These are phyloP conservation scores for Stigmatopora argus DNA, from an alignment of 2,113 vertebrate genomes.

Conservation along the genomic window DNA sequence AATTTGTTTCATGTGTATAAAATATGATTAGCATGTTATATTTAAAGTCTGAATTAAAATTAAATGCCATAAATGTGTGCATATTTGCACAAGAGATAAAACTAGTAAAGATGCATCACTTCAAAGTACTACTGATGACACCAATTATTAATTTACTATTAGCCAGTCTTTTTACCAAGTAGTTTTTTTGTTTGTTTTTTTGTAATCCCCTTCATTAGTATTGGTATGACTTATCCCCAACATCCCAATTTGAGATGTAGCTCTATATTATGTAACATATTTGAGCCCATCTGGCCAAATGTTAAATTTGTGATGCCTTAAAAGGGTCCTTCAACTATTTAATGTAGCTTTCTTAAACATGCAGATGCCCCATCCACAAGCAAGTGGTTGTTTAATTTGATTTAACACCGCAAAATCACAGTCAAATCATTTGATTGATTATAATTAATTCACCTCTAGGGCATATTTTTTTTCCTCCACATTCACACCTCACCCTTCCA, in stretches of 20 bases:
- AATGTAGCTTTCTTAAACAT: not conserved
- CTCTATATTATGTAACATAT: not conserved
- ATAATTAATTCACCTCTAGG: conserved; percentile 22
- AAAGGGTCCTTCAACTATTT: not conserved
- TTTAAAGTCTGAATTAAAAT: too few species aligned
- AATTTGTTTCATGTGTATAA: not conserved
- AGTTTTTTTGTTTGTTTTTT: too few species aligned
- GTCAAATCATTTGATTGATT: conserved; percentile 24
- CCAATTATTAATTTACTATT: not conserved
- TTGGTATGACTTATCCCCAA: not conserved
- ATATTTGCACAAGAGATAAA: not conserved
- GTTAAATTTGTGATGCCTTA: not conserved
- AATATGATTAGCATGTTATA: not conserved
- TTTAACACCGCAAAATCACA: conserved; percentile 22
- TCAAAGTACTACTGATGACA: not conserved
- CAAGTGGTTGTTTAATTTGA: conserved; percentile 14
- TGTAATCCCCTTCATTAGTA: not conserved
- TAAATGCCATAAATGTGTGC: not conserved
- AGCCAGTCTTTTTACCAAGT: not conserved
- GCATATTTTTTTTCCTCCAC: conserved; percentile 21
- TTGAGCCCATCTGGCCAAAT: not conserved
- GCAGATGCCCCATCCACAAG: not conserved
- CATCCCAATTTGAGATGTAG: not conserved
- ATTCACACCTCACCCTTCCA: conserved; percentile 35
- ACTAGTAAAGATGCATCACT: not conserved